Percentiles rank a stretch among this genome's conserved stretches.
Conservation (phyloP, 37 sponge, comb jelly and placozoan genomes). For the Ianthella basta region DNA sequence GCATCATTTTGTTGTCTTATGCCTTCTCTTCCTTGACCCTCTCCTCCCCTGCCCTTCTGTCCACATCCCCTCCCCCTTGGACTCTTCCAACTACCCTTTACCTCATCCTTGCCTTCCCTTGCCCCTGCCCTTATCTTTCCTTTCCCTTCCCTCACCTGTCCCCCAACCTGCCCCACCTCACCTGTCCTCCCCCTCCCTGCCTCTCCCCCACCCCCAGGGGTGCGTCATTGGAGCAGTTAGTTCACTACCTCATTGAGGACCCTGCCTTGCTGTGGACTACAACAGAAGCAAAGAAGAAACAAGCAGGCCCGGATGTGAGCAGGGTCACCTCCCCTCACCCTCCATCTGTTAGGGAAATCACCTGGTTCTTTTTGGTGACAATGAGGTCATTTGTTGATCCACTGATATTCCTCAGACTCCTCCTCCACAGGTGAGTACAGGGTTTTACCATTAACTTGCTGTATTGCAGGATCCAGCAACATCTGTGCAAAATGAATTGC, state of each 20-base stretch:
- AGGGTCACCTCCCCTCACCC: slow-evolving; percentile 10
- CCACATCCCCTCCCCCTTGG: no score
- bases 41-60: no score
- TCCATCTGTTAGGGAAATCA: slow-evolving; percentile 73
- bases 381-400: slow-evolving; percentile 83
- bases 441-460: no score
- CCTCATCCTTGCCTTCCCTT: no score
- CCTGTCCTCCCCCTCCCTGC: not conserved
- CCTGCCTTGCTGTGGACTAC: slow-evolving; percentile 47
- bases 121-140: no score
- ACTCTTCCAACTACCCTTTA: no score
- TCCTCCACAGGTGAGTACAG: slow-evolving; percentile 63
- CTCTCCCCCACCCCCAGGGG: slow-evolving; percentile 53
- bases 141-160: no score
- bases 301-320: not conserved
- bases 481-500: no score
- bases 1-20: no score
- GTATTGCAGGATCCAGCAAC: no score
- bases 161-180: not conserved
- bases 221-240: slow-evolving; percentile 71
- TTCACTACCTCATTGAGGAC: slow-evolving; percentile 62
- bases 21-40: no score
- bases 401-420: slow-evolving; percentile 75
- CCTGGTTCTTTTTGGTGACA: slow-evolving; percentile 76
- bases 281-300: not conserved